Percentiles rank a stretch among this genome's conserved stretches.
Evolutionary conservation across 1,140 invertebrate genomes (phyloP).

Genomic region (Rhyzopertha dominica): DNA sequence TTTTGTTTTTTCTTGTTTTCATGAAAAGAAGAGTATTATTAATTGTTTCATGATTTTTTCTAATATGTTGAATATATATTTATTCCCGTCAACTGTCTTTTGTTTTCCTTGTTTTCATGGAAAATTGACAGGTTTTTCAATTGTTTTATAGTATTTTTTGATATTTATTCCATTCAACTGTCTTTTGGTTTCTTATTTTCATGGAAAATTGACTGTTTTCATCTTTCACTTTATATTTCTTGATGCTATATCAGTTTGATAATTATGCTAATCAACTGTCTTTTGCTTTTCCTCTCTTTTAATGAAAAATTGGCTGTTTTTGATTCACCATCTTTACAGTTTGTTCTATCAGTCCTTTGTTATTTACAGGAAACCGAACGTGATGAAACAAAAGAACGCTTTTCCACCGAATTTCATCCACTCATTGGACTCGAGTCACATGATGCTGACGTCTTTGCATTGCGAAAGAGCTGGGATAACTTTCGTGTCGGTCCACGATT

Average conservation of each 20-base stretch:
- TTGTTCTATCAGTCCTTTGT: conserved; percentile 9
- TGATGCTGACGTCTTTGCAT: conserved; percentile 96
- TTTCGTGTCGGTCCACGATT: conserved; percentile 98
- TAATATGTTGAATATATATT: too few species aligned
- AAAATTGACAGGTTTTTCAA: too few species aligned
- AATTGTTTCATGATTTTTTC: too few species aligned
- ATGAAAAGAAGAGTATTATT: too few species aligned
- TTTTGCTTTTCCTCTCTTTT: conserved; percentile 92
- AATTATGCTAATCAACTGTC: too few species aligned
- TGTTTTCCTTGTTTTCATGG: too few species aligned
- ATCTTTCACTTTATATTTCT: neutral
- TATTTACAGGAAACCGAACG: conserved; percentile 69
- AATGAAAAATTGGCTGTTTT: conserved; percentile 83
- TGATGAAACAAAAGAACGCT: conserved; percentile 92
- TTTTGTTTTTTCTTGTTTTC: too few species aligned
- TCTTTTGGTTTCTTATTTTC: conserved; percentile 7
- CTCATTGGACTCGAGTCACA: conserved; percentile 96
- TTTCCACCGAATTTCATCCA: conserved; percentile 99
- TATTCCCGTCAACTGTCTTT: too few species aligned
- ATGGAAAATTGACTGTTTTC: neutral
- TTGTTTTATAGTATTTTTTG: neutral
- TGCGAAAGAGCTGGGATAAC: conserved; percentile 77
- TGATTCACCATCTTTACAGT: conserved; percentile 45
- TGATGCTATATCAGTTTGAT: too few species aligned
- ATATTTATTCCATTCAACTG: neutral